Conservation (phyloP, 2,888 invertebrate species). For the Hermodice carunculata region DNA sequence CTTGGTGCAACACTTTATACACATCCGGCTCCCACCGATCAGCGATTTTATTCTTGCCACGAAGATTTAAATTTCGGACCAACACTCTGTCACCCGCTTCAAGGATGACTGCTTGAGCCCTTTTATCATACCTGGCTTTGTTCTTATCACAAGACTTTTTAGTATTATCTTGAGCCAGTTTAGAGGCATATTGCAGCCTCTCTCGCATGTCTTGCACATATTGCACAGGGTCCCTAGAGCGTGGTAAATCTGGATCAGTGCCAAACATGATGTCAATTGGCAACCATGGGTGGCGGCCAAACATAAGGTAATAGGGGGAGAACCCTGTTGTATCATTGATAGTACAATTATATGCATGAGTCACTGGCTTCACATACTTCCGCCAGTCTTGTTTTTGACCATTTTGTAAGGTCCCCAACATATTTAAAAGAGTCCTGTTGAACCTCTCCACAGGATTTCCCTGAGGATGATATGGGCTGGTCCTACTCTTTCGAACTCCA, state of each 20-base stretch:
- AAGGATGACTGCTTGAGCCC: conserved; percentile 17
- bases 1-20: too few species aligned
- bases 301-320: conserved; percentile 30
- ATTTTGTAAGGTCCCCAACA: conserved; percentile 28
- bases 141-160: not conserved
- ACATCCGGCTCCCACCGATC: conserved; percentile 24
- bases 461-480: conserved; percentile 26
- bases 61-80: conserved; percentile 16
- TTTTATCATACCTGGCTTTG: conserved; percentile 20
- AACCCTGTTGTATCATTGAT: conserved; percentile 23
- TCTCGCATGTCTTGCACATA: too few species aligned
- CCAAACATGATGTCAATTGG: conserved; percentile 15
- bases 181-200: too few species aligned
- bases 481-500: conserved; percentile 3
- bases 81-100: conserved; percentile 24
- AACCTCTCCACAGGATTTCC: conserved; percentile 37
- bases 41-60: conserved; percentile 29
- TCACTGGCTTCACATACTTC: conserved; percentile 11
- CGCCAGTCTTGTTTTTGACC: conserved; percentile 31
- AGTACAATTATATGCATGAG: conserved; percentile 31
- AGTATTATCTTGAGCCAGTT: too few species aligned
- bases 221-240: too few species aligned
- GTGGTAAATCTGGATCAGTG: not conserved
- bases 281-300: conserved; percentile 23
- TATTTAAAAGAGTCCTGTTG: conserved; percentile 29